A percentile compares a stretch with the other conserved stretches of the same genome.
phyloP scores from a whole-genome alignment of 1,140 invertebrate genomes.

The Papilio polytes region DNA sequence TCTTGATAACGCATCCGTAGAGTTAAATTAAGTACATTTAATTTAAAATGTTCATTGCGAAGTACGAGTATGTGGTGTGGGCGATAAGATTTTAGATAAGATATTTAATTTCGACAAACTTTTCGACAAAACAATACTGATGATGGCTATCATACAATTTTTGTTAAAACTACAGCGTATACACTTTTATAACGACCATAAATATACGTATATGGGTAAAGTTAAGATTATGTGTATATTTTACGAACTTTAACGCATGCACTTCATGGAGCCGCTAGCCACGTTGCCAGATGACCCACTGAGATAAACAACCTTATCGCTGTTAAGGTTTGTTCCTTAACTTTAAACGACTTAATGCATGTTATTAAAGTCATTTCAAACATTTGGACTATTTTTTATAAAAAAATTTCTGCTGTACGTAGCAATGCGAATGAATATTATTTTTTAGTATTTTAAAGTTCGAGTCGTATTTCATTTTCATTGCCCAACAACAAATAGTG shows the following conservation, averaged over 20 bases:
- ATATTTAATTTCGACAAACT: not conserved
- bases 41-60: not conserved
- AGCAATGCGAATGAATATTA: too few relatives aligned
- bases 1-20: not conserved
- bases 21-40: not conserved
- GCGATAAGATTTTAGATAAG: not conserved
- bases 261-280: not conserved
- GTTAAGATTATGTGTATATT: not conserved
- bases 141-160: too few relatives aligned
- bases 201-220: not conserved
- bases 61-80: not conserved
- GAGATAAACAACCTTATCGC: not conserved
- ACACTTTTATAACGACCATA: not conserved
- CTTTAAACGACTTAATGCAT: not conserved
- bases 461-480: too few relatives aligned
- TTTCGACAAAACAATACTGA: not conserved
- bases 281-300: conserved; percentile 11
- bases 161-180: not conserved
- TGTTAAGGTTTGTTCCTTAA: not conserved
- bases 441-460: too few relatives aligned
- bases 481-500: not conserved
- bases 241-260: not conserved
- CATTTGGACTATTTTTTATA: not conserved
- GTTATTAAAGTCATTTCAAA: not conserved
- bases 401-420: too few relatives aligned